Percentiles rank a stretch among this genome's conserved stretches.
Conservation (phyloP, 2,888 invertebrate species). For the Sminthurinus aureus region DNA sequence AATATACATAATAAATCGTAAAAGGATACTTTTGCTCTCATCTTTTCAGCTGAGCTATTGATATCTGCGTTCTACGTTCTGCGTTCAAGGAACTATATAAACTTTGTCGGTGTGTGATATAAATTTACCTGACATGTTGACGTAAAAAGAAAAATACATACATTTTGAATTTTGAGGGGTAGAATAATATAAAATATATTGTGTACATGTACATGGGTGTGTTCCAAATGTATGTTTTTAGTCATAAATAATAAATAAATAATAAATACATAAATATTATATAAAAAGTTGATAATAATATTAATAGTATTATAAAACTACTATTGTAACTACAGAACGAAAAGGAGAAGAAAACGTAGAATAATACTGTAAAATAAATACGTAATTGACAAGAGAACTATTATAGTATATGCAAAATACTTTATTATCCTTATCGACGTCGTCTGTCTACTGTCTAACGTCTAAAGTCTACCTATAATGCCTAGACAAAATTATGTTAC, state of each 20-base stretch:
- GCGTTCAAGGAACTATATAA: slow-evolving; percentile 45
- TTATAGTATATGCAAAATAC: too few relatives aligned
- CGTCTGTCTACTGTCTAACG: too few relatives aligned
- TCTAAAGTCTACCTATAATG: too few relatives aligned
- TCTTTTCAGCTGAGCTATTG: slow-evolving; percentile 40
- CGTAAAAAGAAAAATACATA: slow-evolving; percentile 41
- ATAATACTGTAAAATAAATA: too few relatives aligned
- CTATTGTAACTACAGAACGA: not conserved
- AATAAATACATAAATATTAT: slow-evolving; percentile 7
- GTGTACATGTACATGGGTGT: not conserved
- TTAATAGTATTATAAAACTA: not conserved
- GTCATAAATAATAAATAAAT: not conserved
- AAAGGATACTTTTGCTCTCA: slow-evolving; percentile 17
- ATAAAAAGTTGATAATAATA: slow-evolving; percentile 2
- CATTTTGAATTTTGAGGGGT: not conserved
- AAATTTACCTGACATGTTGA: slow-evolving; percentile 47
- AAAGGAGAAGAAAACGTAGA: not conserved
- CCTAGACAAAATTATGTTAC: too few relatives aligned
- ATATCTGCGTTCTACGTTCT: too few relatives aligned
- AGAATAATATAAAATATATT: not conserved
- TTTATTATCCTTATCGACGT: too few relatives aligned
- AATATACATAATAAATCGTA: too few relatives aligned
- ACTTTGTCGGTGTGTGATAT: slow-evolving; percentile 49
- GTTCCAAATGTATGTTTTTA: not conserved
- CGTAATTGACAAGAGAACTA: too few relatives aligned